Evolutionary conservation across 2,797 vertebrate genomes (phyloP).

Genomic region (Adrianichthys oophorus): DNA sequence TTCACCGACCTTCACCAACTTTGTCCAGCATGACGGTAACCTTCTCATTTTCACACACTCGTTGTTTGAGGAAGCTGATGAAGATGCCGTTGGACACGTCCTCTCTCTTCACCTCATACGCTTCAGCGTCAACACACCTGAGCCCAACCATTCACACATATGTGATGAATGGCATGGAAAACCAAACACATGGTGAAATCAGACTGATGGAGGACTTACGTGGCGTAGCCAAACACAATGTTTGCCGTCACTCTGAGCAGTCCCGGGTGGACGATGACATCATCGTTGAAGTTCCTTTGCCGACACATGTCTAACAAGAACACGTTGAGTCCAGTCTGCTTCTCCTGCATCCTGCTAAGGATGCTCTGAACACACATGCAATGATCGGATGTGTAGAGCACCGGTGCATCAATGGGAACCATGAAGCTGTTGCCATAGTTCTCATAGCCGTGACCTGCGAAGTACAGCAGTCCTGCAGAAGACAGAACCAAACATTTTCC

Average conservation of each 20-base stretch:
- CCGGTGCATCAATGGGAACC: conserved; percentile 86
- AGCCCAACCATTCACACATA: conserved; percentile 7
- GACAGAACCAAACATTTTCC: background rate
- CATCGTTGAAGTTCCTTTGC: conserved; percentile 85
- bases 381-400: conserved; percentile 81
- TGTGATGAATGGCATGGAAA: background rate
- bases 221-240: conserved; percentile 88
- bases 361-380: conserved; percentile 86
- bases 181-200: background rate
- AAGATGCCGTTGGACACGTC: conserved; percentile 85
- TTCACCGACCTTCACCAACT: conserved; percentile 82
- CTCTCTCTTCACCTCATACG: conserved; percentile 83
- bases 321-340: conserved; percentile 83
- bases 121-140: conserved; percentile 85
- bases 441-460: conserved; percentile 87
- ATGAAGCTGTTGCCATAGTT: conserved; percentile 91
- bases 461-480: conserved; percentile 86
- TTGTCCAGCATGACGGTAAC: conserved; percentile 87
- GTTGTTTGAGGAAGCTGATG: conserved; percentile 82
- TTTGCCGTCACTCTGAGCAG: conserved; percentile 85
- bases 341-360: conserved; percentile 85
- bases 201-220: conserved; percentile 70
- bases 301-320: conserved; percentile 91
- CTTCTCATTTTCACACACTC: conserved; percentile 85
- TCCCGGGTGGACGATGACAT: conserved; percentile 79